Percentiles rank a stretch among this genome's conserved stretches.
phyloP scores from a whole-genome alignment of 2,797 vertebrate species.

The Anisognathus igniventris region DNA sequence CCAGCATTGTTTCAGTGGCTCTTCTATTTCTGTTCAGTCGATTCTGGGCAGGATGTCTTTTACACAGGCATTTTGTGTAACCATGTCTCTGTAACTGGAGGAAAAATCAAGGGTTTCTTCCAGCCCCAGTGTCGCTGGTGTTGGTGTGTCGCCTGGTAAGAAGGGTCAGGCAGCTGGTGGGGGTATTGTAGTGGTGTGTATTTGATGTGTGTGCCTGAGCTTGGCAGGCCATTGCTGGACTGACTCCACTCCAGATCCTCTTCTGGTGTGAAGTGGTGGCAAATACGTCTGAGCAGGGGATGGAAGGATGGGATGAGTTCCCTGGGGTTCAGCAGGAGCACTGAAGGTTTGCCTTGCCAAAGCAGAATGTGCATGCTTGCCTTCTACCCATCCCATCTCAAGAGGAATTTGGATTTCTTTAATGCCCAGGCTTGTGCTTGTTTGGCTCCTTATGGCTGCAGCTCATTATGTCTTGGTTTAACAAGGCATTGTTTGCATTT shows the following conservation, averaged over 20 bases:
- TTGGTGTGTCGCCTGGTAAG: background rate
- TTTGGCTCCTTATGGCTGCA: background rate
- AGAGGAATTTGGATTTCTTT: background rate
- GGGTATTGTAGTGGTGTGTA: background rate
- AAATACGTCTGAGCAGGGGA: rapidly evolving
- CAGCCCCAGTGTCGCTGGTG: background rate
- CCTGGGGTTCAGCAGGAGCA: background rate
- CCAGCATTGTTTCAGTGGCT: background rate
- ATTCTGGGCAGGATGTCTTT: background rate
- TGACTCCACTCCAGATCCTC: background rate
- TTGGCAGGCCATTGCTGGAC: background rate
- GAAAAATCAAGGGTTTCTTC: background rate
- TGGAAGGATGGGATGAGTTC: background rate
- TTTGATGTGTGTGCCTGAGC: background rate
- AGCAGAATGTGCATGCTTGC: rapidly evolving
- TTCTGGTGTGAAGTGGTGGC: background rate
- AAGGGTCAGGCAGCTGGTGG: background rate
- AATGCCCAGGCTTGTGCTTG: background rate
- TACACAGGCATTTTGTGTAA: background rate
- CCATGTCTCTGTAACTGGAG: background rate
- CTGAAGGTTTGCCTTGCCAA: background rate
- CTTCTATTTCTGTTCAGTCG: background rate
- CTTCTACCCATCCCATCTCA: background rate
- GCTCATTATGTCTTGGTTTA: background rate
- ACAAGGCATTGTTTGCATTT: rapidly evolving